These are phyloP conservation scores for Lichenostomus cassidix DNA, from an alignment of 2,113 vertebrate species.

Conservation along the genomic window DNA sequence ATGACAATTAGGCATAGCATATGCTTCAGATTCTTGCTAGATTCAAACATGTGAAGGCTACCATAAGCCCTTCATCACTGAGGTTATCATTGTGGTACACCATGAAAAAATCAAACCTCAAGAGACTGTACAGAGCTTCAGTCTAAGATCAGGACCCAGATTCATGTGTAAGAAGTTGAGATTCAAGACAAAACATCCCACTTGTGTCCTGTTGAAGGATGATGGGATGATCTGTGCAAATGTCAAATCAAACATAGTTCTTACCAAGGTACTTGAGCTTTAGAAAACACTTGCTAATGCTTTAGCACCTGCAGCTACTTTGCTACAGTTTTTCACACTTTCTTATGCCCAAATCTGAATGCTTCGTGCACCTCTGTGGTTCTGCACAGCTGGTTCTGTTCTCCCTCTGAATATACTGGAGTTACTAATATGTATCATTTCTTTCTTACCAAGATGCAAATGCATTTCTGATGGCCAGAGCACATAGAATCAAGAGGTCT, in stretches of 20 bases:
- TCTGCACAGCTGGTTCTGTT: background rate
- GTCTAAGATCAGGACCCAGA: background rate
- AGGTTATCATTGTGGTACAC: background rate
- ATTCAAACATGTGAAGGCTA: background rate
- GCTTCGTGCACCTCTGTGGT: background rate
- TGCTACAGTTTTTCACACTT: background rate
- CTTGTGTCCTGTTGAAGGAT: background rate
- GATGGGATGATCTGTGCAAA: background rate
- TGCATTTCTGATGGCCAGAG: background rate
- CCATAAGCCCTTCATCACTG: background rate
- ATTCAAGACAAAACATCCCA: background rate
- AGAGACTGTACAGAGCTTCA: background rate
- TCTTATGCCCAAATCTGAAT: background rate
- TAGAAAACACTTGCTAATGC: background rate
- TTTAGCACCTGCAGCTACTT: background rate
- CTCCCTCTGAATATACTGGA: background rate
- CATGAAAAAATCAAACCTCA: background rate
- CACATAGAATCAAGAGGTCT: background rate
- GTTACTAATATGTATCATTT: background rate
- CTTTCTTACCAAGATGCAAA: background rate
- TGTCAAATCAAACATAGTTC: background rate
- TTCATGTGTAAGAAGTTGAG: background rate
- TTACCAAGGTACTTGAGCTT: background rate
- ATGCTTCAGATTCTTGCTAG: background rate
- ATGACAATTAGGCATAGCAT: background rate